Conservation (phyloP, 2,113 vertebrate species). For the Atrichornis clamosus region DNA sequence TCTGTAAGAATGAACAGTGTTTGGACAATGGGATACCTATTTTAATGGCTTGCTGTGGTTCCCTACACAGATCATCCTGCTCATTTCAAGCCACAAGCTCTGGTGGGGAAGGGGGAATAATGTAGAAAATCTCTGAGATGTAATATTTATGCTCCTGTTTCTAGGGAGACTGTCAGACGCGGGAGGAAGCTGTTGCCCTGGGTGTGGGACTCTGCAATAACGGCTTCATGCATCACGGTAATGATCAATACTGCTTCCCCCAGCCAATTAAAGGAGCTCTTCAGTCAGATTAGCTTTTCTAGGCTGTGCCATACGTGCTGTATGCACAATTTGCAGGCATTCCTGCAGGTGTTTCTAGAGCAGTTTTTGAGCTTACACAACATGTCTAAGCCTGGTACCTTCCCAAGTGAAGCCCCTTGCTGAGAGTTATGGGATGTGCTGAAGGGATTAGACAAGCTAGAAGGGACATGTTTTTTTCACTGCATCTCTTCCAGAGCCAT, state of each 20-base stretch:
- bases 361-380: not conserved
- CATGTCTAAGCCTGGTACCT: not conserved
- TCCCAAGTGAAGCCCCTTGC: not conserved
- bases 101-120: not conserved
- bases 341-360: not conserved
- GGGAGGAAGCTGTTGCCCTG: constrained; percentile 93
- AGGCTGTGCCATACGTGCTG: not conserved
- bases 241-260: not conserved
- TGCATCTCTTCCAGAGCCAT: not conserved
- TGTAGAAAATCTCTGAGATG: not conserved
- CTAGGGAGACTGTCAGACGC: constrained; percentile 92
- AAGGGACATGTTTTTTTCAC: not conserved
- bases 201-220: constrained; percentile 98
- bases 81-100: constrained; percentile 4
- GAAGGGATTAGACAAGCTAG: not conserved
- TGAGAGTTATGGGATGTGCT: not conserved
- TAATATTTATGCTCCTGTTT: constrained; percentile 40
- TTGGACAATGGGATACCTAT: not conserved
- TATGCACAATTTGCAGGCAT: not conserved
- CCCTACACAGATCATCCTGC: not conserved
- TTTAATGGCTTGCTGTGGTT: constrained; percentile 43
- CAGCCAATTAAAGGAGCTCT: not conserved
- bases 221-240: constrained; percentile 98
- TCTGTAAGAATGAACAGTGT: not conserved
- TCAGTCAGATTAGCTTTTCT: not conserved